Evolutionary conservation across 2,113 vertebrate species (phyloP).

Genomic region (Lagopus leucura): DNA sequence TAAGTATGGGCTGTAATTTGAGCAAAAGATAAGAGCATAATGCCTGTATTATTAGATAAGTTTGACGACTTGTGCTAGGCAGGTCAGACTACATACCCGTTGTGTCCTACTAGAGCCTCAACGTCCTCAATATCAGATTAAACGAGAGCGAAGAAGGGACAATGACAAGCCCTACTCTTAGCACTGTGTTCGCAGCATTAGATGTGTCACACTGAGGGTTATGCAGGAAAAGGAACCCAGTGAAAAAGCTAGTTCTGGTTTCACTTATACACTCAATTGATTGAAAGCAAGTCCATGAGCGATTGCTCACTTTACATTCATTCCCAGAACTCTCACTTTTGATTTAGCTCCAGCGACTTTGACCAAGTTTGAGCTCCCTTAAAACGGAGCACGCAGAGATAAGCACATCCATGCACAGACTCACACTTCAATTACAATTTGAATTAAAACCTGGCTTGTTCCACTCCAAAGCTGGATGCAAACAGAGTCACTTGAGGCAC

Average conservation of each 20-base stretch:
- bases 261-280: neutral
- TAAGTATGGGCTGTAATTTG: neutral
- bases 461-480: neutral
- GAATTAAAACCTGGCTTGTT: neutral
- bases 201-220: neutral
- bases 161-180: neutral
- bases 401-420: neutral
- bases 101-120: neutral
- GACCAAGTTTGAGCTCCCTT: neutral
- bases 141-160: neutral
- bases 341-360: conserved; percentile 22
- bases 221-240: neutral
- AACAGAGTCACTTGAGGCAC: conserved; percentile 24
- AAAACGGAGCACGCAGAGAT: neutral
- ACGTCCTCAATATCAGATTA: neutral
- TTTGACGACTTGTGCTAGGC: neutral
- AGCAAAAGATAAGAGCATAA: neutral
- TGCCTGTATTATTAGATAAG: neutral
- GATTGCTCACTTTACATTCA: conserved; percentile 20
- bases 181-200: neutral
- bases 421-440: neutral
- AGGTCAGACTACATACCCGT: rapidly evolving
- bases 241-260: conserved; percentile 5
- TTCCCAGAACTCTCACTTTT: neutral
- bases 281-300: neutral